Evolutionary conservation across 2,888 invertebrate species (phyloP).

Genomic region (Trachelus iudaicus): DNA sequence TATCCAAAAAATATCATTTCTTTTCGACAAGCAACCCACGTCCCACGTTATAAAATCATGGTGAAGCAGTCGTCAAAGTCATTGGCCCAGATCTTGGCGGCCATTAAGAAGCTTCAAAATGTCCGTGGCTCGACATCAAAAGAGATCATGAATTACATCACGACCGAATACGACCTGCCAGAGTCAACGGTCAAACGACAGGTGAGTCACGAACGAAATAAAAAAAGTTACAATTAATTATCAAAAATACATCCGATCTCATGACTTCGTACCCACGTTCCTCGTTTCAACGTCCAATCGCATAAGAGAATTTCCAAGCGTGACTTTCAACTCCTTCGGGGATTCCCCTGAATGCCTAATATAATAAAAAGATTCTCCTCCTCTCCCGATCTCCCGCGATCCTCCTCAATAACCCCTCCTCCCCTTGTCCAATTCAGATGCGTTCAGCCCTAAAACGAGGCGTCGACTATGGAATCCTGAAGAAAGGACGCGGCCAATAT

Average conservation of each 20-base stretch:
- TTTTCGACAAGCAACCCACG: too few species aligned
- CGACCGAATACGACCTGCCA: conserved; percentile 36
- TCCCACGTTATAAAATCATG: conserved; percentile 26
- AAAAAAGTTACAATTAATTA: background rate
- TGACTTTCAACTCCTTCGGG: too few species aligned
- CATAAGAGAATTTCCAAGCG: too few species aligned
- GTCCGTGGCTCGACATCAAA: conserved; percentile 41
- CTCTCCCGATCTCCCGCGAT: too few species aligned
- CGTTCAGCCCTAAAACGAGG: conserved; percentile 47
- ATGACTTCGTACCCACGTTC: too few species aligned
- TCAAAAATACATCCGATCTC: too few species aligned
- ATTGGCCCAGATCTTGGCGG: conserved; percentile 38
- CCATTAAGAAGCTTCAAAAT: conserved; percentile 47
- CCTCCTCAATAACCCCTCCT: too few species aligned
- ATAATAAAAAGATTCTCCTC: too few species aligned
- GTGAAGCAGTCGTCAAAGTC: conserved; percentile 29
- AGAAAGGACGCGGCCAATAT: conserved; percentile 36
- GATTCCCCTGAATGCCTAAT: too few species aligned
- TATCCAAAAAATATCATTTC: too few species aligned
- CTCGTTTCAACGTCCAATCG: too few species aligned
- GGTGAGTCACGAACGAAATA: conserved; percentile 26
- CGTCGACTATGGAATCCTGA: conserved; percentile 43
- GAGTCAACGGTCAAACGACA: conserved; percentile 40
- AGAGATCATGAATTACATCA: conserved; percentile 45
- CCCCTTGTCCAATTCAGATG: conserved; percentile 27